phyloP scores from a whole-genome alignment of 2,888 invertebrate genomes.

The Nymphalis c-album region DNA sequence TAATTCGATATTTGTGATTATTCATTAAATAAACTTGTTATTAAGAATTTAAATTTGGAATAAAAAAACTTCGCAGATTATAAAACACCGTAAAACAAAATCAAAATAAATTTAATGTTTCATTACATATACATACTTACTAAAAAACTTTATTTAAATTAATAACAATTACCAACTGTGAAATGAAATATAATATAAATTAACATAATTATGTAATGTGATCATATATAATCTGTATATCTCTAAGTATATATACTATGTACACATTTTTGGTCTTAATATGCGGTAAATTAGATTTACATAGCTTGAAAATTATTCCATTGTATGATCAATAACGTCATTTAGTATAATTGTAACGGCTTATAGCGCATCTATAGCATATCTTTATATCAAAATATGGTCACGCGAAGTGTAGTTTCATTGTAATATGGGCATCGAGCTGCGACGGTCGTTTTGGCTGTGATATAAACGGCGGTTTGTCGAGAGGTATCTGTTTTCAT shows the following conservation, averaged over 20 bases:
- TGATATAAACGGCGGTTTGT: constrained; percentile 51
- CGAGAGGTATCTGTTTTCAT: constrained; percentile 9
- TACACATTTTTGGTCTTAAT: constrained; percentile 1
- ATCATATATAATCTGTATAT: background rate
- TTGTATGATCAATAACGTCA: background rate
- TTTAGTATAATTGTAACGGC: constrained; percentile 7
- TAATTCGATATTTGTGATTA: constrained; percentile 7
- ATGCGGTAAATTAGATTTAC: constrained; percentile 7
- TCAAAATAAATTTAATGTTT: background rate
- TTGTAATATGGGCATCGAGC: constrained; percentile 24
- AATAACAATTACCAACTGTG: background rate
- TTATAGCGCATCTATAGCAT: constrained; percentile 6
- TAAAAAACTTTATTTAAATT: background rate
- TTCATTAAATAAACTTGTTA: background rate
- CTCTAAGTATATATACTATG: background rate
- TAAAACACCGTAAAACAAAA: background rate
- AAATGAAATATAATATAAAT: constrained; percentile 7
- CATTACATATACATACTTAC: background rate
- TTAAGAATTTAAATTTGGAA: background rate
- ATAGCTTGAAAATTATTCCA: constrained; percentile 5
- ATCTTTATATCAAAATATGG: constrained; percentile 5
- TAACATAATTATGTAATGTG: background rate
- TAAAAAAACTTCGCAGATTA: background rate
- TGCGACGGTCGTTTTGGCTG: constrained; percentile 70
- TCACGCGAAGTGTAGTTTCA: background rate